Evolutionary conservation across 2,113 vertebrate genomes (phyloP).

Genomic region (Anser brachyrhynchus): DNA sequence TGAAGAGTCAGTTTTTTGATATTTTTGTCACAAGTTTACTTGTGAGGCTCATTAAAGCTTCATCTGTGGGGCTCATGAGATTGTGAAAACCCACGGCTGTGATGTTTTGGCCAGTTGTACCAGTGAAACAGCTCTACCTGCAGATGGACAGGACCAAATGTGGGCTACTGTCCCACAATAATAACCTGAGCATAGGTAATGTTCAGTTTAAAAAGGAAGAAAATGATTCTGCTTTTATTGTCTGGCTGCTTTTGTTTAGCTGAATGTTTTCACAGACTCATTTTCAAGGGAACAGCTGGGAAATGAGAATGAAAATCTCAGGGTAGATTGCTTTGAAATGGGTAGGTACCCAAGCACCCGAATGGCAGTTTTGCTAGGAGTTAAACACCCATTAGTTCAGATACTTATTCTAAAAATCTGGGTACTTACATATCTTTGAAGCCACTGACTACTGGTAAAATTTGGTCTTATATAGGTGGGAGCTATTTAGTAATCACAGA

Average conservation of each 20-base stretch:
- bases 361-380: background rate
- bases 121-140: background rate
- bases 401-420: background rate
- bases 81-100: background rate
- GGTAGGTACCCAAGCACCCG: background rate
- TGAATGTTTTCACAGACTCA: background rate
- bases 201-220: background rate
- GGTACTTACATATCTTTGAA: background rate
- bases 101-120: background rate
- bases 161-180: background rate
- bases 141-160: background rate
- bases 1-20: background rate
- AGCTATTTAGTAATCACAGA: background rate
- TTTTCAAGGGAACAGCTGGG: background rate
- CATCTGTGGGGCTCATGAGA: background rate
- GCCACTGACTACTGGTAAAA: background rate
- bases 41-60: background rate
- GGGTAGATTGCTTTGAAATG: background rate
- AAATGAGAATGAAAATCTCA: background rate
- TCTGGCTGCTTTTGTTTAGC: background rate
- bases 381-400: background rate
- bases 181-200: background rate
- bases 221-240: background rate
- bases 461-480: background rate
- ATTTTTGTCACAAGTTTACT: background rate